These are phyloP conservation scores for Sinohyriopsis cumingii DNA, from an alignment of 2,888 invertebrate species.

Conservation along the genomic window DNA sequence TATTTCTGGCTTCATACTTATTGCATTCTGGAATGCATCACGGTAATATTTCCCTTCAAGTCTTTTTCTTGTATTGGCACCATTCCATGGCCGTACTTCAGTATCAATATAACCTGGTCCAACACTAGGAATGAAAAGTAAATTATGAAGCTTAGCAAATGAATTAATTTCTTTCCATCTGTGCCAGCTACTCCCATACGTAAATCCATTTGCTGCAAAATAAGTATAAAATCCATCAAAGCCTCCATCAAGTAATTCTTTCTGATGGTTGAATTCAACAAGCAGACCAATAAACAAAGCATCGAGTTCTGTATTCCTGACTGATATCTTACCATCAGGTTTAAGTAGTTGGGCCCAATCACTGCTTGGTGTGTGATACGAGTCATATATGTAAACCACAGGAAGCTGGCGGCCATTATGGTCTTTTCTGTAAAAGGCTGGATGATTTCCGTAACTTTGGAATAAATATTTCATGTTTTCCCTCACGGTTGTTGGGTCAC, in stretches of 20 bases:
- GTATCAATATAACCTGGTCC: conserved; percentile 83
- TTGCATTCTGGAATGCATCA: conserved; percentile 78
- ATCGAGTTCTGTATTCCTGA: conserved; percentile 76
- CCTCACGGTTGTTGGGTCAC: conserved; percentile 66
- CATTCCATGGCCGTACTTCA: conserved; percentile 78
- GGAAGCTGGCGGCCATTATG: conserved; percentile 71
- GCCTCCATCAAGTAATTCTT: conserved; percentile 67
- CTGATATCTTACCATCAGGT: conserved; percentile 72
- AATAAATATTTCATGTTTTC: conserved; percentile 68
- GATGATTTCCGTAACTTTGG: conserved; percentile 74
- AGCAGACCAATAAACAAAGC: conserved; percentile 78
- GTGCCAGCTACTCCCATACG: conserved; percentile 77
- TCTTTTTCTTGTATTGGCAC: conserved; percentile 74
- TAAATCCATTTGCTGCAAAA: conserved; percentile 79
- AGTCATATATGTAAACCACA: conserved; percentile 80
- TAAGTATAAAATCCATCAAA: conserved; percentile 79
- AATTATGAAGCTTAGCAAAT: conserved; percentile 45
- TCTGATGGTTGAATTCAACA: conserved; percentile 76
- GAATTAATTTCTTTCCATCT: conserved; percentile 56
- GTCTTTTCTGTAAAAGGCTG: conserved; percentile 74
- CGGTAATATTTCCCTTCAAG: conserved; percentile 79
- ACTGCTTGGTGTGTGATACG: conserved; percentile 75
- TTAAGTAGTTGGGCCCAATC: conserved; percentile 74
- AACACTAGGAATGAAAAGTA: conserved; percentile 79
- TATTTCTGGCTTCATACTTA: conserved; percentile 76